Base-by-base conservation (phyloP, 2,888 invertebrate genomes). In the Limnephilus rhombicus region DNA sequence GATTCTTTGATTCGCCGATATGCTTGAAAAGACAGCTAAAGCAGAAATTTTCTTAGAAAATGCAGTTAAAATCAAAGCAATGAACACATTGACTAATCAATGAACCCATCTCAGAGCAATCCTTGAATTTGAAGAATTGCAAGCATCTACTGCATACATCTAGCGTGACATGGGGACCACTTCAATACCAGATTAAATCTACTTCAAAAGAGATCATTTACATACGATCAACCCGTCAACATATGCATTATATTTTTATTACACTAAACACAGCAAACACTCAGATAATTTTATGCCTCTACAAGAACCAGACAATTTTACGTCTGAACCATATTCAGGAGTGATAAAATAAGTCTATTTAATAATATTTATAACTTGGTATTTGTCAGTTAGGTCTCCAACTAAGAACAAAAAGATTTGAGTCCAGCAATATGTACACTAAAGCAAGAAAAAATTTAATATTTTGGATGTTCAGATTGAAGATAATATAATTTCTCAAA, bases 221-320 rank as follows among this genome's bases (percentile, higher is more conserved):
- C 29, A 34, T 34, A 82, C 82, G 18, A 82, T 82, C 82, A 31
- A 82, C 82, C 82, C 82, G 82, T 82, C 34, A 82, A 82, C 82
- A 34, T 18, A 68, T 24, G 24, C 31, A 68, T 5, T 68, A 68
- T 24, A n/a, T 68, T 24, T 68, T 68, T n/a, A 9, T 68, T 68
- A 68, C 68, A 68, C 82, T 34, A 82, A 31, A 82, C 34, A 82
- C 82, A 82, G 82, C 34, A 82, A 82, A 82, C 82, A 82, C 82
- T 82, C 82, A 31, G 31, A 34, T 68, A 82, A 82, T 34, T 31
- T 34, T 34, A 82, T 31, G 18, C 31, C 82, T 82, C 29, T 31
- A 82, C 82, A 82, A 82, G 34, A 13, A 34, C 82, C 82, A 82
- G 24, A 24, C 68, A 82, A 31, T 82, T 34, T 82, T 31, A 34